Evolutionary conservation across 1,140 invertebrate species (phyloP), one percentile per base, ranked within the genome.

Genomic region (Drosophila bocqueti): DNA sequence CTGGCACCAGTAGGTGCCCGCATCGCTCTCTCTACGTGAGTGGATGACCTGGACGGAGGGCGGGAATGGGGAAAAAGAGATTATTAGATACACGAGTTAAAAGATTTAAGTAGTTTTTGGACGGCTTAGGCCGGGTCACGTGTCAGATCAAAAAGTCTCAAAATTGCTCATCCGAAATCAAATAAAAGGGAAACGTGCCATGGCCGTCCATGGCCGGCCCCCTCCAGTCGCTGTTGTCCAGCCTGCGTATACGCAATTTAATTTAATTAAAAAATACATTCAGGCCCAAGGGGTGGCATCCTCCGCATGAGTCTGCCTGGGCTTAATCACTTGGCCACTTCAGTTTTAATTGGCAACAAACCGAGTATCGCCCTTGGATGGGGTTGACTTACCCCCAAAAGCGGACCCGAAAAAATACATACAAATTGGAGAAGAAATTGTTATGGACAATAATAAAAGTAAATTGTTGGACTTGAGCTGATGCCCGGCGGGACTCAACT

Each of bases 1-100:
- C 90, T 97, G 96, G 93, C 97, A 98, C 96, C 97, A 98, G 93
- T 98, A 98, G 2, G 96, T 95, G 42, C 97, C 97, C 50, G 95
- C 96, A 93, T 97, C 97, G 47, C 95, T 95, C 85, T 97, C 96
- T 57, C 92, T 76, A 9, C 92, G 78, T 18, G 92, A 91, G 50
- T 93, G 92, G 55, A 92, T 93, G 57, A 93, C 92, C 92, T 93
- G 76, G 13, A 21, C 64, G 73, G n/a, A 5, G 76, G 76, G 24
- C 34, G 26, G 49, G 49, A 45, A 21, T 29, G 13, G 42, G 49
- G 34, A 40, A 50, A 61, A 42, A 60, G 65, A 60, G 65, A 77
- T 65, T 67, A 81, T 61, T 76, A 60, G 43, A 73, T 24, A 73
- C 46, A 43, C 24, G 55, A 43, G 50, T 52, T 74, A 73, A 73